Percentiles rank a stretch among this genome's conserved stretches.
Conservation (phyloP, 1,140 invertebrate species). For the Acromyrmex heyeri region DNA sequence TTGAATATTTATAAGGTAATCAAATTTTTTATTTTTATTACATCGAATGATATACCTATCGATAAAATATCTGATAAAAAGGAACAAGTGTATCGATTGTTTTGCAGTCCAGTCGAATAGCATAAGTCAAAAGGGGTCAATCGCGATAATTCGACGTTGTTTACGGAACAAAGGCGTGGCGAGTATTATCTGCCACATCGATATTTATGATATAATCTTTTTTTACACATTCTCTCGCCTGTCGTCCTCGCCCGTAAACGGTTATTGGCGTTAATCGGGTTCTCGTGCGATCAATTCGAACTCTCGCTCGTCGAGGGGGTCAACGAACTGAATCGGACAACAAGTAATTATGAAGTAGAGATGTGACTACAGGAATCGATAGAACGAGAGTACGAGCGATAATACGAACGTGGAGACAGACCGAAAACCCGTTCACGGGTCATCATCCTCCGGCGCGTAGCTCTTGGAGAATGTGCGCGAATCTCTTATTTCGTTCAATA, state of each 20-base stretch:
- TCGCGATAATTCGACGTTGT: conserved; percentile 52
- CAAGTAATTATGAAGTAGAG: conserved; percentile 56
- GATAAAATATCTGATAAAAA: not conserved
- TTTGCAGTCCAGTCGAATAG: not conserved
- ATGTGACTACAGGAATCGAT: conserved; percentile 46
- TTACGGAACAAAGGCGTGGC: conserved; percentile 48
- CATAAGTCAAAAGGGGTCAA: conserved; percentile 11
- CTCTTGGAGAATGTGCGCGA: conserved; percentile 9
- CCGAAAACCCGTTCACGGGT: conserved; percentile 27
- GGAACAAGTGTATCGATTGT: conserved; percentile 1
- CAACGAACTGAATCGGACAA: conserved; percentile 50
- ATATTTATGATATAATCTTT: conserved; percentile 41
- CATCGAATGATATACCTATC: not conserved
- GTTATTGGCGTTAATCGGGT: conserved; percentile 59
- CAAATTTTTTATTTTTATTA: not conserved
- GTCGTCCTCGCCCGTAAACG: not conserved
- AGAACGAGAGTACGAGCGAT: not conserved
- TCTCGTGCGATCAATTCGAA: conserved; percentile 26
- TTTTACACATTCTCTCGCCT: conserved; percentile 6
- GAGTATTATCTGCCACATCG: not conserved
- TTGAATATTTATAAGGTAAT: not conserved
- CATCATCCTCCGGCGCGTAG: conserved; percentile 23
- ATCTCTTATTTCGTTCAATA: conserved; percentile 6
- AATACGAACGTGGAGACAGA: not conserved
- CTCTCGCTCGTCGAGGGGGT: conserved; percentile 24